Percentiles rank a stretch among this genome's conserved stretches.
These are phyloP conservation scores for Apaloderma vittatum DNA, from an alignment of 2,113 vertebrate genomes.

Conservation along the genomic window DNA sequence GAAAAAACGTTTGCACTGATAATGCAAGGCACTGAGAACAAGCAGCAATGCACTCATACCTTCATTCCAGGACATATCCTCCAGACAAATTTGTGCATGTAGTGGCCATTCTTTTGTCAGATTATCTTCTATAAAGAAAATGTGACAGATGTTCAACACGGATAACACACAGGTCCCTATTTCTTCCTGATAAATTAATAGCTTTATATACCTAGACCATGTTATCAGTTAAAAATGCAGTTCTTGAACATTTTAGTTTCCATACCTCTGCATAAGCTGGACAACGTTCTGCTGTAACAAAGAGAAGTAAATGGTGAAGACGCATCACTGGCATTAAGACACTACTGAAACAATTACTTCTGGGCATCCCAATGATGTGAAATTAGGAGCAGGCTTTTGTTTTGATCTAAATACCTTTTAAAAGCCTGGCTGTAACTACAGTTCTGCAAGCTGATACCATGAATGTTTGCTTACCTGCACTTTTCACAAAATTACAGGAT, in stretches of 20 bases:
- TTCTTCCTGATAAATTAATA: neutral
- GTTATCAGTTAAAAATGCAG: neutral
- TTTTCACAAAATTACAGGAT: neutral
- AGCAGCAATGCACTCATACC: conserved; percentile 61
- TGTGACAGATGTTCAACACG: neutral
- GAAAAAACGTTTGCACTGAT: neutral
- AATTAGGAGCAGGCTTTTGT: neutral
- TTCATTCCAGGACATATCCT: conserved; percentile 84
- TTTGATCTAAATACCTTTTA: neutral
- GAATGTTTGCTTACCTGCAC: neutral
- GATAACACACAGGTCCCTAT: neutral
- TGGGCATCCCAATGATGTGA: neutral
- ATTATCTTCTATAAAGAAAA: conserved; percentile 76
- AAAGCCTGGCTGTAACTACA: neutral
- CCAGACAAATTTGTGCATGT: conserved; percentile 76
- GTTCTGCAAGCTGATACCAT: neutral
- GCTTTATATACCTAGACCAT: neutral
- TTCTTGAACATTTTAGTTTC: neutral
- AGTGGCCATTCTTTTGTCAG: conserved; percentile 78
- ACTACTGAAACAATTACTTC: neutral
- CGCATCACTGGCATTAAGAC: neutral
- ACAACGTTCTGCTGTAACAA: neutral
- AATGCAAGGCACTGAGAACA: neutral
- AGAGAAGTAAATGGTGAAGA: neutral
- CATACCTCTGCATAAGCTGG: neutral